A percentile compares a stretch with the other conserved stretches of the same genome.
Conservation (phyloP, 2,888 invertebrate species). For the Hypselothyrea guttata region DNA sequence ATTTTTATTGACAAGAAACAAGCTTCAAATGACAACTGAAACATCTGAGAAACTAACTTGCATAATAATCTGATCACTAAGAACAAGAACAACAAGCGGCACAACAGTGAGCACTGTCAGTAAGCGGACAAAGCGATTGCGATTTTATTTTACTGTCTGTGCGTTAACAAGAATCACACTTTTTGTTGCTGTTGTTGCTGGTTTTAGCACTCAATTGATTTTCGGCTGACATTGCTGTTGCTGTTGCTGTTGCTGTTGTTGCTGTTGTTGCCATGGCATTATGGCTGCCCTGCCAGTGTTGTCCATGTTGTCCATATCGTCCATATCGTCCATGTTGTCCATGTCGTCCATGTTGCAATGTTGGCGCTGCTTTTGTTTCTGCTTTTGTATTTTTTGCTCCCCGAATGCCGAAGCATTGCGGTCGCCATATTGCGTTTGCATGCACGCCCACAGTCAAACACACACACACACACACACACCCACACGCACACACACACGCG, state of each 20-base stretch:
- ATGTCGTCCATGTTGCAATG: constrained; percentile 33
- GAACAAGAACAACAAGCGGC: not conserved
- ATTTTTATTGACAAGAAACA: no score
- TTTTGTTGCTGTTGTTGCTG: constrained; percentile 57
- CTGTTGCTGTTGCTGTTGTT: constrained; percentile 59
- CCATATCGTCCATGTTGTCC: constrained; percentile 31
- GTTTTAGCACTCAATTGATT: constrained; percentile 78
- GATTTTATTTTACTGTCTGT: constrained; percentile 41
- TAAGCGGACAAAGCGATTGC: constrained; percentile 5
- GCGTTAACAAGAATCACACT: constrained; percentile 42
- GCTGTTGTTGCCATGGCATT: constrained; percentile 45
- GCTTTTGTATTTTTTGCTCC: constrained; percentile 29
- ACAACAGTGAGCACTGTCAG: not conserved
- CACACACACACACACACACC: constrained; percentile 19
- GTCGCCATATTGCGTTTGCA: constrained; percentile 81
- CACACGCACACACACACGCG: constrained; percentile 12
- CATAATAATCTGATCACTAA: no score
- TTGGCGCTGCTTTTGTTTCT: constrained; percentile 3
- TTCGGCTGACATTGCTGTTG: constrained; percentile 44
- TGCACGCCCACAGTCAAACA: constrained; percentile 74
- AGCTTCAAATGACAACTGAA: no score
- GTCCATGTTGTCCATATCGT: constrained; percentile 28
- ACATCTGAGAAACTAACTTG: no score
- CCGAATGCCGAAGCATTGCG: constrained; percentile 70
- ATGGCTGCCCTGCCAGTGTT: constrained; percentile 27